Evolutionary conservation across 2,888 invertebrate genomes (phyloP).

Genomic region (Drosophila anomelani): DNA sequence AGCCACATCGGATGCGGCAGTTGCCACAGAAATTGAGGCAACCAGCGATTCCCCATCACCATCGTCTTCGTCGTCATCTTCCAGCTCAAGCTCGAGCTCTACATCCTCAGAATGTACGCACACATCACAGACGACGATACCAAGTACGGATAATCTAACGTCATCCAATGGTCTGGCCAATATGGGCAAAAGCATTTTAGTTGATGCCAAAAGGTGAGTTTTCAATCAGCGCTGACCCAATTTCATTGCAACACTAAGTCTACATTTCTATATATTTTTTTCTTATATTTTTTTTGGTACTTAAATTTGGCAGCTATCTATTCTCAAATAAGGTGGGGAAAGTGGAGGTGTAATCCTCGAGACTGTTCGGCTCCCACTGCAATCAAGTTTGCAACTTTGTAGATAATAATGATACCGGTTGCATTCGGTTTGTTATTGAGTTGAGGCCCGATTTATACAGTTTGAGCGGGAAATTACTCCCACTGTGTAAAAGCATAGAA

Average conservation of each 20-base stretch:
- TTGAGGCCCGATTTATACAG: slow-evolving; percentile 25
- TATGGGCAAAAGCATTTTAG: slow-evolving; percentile 81
- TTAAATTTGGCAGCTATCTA: slow-evolving; percentile 3
- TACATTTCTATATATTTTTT: not conserved
- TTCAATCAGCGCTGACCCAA: slow-evolving; percentile 49
- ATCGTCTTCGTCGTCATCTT: slow-evolving; percentile 51
- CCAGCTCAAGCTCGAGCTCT: slow-evolving; percentile 46
- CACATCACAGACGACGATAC: slow-evolving; percentile 75
- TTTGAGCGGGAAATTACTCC: slow-evolving; percentile 20
- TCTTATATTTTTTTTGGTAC: not conserved
- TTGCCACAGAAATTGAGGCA: slow-evolving; percentile 27
- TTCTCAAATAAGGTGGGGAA: slow-evolving; percentile 37
- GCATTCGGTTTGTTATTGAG: slow-evolving; percentile 26
- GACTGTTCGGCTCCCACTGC: not conserved
- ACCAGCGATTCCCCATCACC: slow-evolving; percentile 45
- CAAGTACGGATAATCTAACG: slow-evolving; percentile 76
- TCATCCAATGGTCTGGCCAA: slow-evolving; percentile 62
- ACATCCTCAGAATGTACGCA: slow-evolving; percentile 75
- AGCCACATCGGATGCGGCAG: slow-evolving; percentile 11
- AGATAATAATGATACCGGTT: slow-evolving; percentile 29
- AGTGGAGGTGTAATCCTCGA: slow-evolving; percentile 26
- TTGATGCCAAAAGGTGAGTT: slow-evolving; percentile 81
- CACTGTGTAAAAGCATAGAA: not conserved
- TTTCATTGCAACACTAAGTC: slow-evolving; percentile 22
- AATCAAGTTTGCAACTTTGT: slow-evolving; percentile 25